Conservation (phyloP, 1,140 invertebrate species). For the Popillia japonica region DNA sequence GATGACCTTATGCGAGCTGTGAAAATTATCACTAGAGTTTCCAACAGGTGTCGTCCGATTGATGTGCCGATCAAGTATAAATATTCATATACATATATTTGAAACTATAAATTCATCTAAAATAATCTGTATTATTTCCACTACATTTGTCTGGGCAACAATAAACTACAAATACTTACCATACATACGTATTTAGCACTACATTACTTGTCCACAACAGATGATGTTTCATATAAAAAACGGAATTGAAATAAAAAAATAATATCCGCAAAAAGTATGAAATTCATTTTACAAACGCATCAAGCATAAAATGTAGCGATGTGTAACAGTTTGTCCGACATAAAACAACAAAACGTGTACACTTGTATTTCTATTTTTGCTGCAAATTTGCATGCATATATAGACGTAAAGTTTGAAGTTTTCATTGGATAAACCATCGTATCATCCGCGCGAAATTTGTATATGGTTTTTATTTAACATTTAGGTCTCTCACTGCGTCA, state of each 20-base stretch:
- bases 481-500: background rate
- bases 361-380: constrained; percentile 1
- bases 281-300: background rate
- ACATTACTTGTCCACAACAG: background rate
- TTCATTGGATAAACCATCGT: background rate
- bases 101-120: no score
- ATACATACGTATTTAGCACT: background rate
- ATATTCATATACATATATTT: no score
- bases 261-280: background rate
- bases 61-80: no score
- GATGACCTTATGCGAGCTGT: no score
- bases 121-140: no score
- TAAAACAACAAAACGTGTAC: background rate
- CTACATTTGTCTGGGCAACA: background rate
- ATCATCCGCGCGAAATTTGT: background rate
- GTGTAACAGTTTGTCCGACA: constrained; percentile 3
- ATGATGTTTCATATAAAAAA: background rate
- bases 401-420: background rate
- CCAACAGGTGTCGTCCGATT: no score
- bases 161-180: background rate
- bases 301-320: background rate
- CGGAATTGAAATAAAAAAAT: background rate
- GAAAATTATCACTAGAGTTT: no score
- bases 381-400: background rate
- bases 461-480: background rate